Evolutionary conservation across 1,140 invertebrate genomes (phyloP), one percentile per base, ranked within the genome.

Genomic region (Lucilia cuprina): DNA sequence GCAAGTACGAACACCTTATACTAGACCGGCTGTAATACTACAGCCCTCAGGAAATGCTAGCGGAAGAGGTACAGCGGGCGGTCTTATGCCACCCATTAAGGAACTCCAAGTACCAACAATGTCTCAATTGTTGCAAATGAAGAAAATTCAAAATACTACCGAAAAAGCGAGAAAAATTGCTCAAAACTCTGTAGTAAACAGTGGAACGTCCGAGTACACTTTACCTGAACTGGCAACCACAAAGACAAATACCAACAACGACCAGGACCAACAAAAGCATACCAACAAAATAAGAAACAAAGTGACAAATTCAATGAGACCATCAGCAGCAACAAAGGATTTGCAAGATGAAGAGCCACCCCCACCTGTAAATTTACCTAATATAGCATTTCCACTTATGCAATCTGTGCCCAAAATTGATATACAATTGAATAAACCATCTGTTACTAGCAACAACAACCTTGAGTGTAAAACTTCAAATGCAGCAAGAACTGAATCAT

Each of bases 111-210:
- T 94, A 35, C 94, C 94, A 12, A 92, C 92, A 8, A 92, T 94
- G 17, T 91, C 93, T 0, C 93, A 94, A 86, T 92, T 95, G 85
- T 87, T 95, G 78, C 91, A 92, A 86, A 88, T 93, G 82, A 94
- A 94, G 86, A 93, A 92, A 7, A 86, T 95, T 35, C 94, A 94
- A 90, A 92, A 94, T 85, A 93, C 92, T 4, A 95, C 94, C 0
- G 92, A 93, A 74, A 91, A 92, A 21, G 94, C 93, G n/a, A 92
- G 94, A 34, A 93, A 94, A 88, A 93, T 94, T 21, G 92, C 94
- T 34, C 84, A 75, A 41, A 75, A 78, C 17, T 17, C 74, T 34
- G 17, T 9, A 9, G 35, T 21, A 41, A 86, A 84, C 13, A 78
- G 17, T 25, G 41, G 3, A 9, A 30, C 78, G 4, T 8, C 13